phyloP scores from a whole-genome alignment of 2,888 invertebrate species.

The Drosophila crucigera region DNA sequence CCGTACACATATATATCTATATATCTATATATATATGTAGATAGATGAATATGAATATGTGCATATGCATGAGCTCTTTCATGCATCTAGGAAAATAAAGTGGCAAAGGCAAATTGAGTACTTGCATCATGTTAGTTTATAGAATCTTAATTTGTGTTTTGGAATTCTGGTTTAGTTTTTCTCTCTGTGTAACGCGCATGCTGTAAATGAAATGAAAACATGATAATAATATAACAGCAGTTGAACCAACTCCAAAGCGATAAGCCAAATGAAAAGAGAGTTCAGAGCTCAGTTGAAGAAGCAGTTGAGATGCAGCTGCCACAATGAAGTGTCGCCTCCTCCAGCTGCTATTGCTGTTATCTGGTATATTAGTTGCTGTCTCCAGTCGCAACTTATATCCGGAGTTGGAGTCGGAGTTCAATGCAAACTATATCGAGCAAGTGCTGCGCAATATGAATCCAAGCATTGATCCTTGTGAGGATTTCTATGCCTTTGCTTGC shows the following conservation, averaged over 20 bases:
- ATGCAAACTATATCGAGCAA: constrained; percentile 53
- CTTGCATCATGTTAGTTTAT: background rate
- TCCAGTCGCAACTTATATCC: background rate
- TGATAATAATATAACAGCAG: constrained; percentile 39
- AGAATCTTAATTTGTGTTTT: background rate
- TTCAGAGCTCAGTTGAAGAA: constrained; percentile 20
- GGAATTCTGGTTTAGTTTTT: background rate
- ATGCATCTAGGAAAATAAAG: background rate
- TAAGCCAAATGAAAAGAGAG: constrained; percentile 33
- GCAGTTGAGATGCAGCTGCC: constrained; percentile 34
- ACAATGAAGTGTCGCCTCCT: constrained; percentile 56
- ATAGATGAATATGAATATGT: background rate
- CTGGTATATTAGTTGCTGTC: constrained; percentile 14
- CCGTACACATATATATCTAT: background rate
- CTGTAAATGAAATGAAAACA: constrained; percentile 36
- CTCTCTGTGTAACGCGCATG: constrained; percentile 1
- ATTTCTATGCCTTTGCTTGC: constrained; percentile 77
- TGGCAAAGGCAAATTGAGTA: background rate
- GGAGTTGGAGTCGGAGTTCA: constrained; percentile 5
- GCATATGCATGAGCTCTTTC: no score
- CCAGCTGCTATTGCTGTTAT: constrained; percentile 12
- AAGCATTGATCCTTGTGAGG: constrained; percentile 71
- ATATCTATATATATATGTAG: background rate
- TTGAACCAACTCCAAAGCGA: constrained; percentile 28
- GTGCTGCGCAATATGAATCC: constrained; percentile 66